Conservation (phyloP, 1,140 invertebrate genomes). For the Holcopasites calliopsidis region DNA sequence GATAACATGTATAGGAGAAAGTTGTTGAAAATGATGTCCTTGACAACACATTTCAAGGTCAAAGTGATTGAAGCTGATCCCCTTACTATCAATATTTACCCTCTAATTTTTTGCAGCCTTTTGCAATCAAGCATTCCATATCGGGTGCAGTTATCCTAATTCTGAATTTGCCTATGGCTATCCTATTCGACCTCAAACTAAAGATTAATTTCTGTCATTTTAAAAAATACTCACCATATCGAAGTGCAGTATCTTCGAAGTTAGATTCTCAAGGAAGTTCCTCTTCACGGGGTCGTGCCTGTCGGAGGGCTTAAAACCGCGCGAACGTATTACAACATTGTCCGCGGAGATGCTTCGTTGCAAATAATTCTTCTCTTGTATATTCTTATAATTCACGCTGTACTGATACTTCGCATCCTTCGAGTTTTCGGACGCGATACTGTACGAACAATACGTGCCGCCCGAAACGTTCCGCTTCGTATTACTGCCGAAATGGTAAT, state of each 20-base stretch:
- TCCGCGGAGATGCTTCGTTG: slow-evolving; percentile 75
- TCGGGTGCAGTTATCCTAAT: too few relatives aligned
- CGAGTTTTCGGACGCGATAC: slow-evolving; percentile 23
- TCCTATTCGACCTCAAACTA: too few relatives aligned
- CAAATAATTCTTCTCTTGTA: slow-evolving; percentile 60
- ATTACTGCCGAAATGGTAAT: slow-evolving; percentile 43
- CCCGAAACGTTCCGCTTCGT: slow-evolving; percentile 63
- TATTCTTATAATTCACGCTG: slow-evolving; percentile 60
- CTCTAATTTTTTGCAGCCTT: too few relatives aligned
- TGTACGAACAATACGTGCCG: slow-evolving; percentile 57
- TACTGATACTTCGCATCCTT: slow-evolving; percentile 68
- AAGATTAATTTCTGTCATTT: background rate
- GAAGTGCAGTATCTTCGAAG: slow-evolving; percentile 88
- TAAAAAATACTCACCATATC: slow-evolving; percentile 82
- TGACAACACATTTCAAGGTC: too few relatives aligned
- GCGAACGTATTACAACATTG: slow-evolving; percentile 80
- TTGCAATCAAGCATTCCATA: too few relatives aligned
- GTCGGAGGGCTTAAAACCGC: slow-evolving; percentile 92
- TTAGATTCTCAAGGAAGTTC: slow-evolving; percentile 88
- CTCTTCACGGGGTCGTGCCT: slow-evolving; percentile 89
- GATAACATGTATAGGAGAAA: too few relatives aligned
- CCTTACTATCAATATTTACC: too few relatives aligned
- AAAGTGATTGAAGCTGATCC: too few relatives aligned
- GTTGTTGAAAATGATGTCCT: too few relatives aligned
- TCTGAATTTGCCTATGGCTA: too few relatives aligned